phyloP scores from a whole-genome alignment of 2,113 vertebrate genomes.

The Agelaius tricolor region DNA sequence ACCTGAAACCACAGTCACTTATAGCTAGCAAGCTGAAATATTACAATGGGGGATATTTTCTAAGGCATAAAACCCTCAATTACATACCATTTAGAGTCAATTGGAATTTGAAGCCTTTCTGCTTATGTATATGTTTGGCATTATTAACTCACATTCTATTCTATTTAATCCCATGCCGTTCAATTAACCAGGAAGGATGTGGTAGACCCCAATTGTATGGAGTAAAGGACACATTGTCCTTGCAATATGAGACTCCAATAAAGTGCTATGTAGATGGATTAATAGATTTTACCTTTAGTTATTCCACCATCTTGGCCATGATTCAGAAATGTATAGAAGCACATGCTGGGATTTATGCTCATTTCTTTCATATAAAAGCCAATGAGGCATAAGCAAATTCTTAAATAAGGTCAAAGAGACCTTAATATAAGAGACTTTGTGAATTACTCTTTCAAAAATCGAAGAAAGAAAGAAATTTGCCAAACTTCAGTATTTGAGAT shows the following conservation, averaged over 20 bases:
- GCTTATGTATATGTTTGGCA: background rate
- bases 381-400: background rate
- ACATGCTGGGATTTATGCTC: background rate
- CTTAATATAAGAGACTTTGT: background rate
- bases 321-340: background rate
- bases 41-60: background rate
- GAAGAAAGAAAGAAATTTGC: background rate
- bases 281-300: background rate
- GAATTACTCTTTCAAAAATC: background rate
- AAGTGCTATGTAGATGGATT: background rate
- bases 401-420: background rate
- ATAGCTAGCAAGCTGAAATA: background rate
- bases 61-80: background rate
- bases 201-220: background rate
- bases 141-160: constrained; percentile 11
- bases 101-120: background rate
- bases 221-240: background rate
- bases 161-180: background rate
- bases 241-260: background rate
- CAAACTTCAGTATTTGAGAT: background rate
- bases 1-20: background rate
- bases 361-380: background rate
- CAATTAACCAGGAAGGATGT: background rate
- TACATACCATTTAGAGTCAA: background rate
- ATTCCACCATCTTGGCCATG: background rate